Percentiles rank a stretch among this genome's conserved stretches.
Conservation (phyloP, 2,888 invertebrate genomes). For the Falcaria lacertinaria region DNA sequence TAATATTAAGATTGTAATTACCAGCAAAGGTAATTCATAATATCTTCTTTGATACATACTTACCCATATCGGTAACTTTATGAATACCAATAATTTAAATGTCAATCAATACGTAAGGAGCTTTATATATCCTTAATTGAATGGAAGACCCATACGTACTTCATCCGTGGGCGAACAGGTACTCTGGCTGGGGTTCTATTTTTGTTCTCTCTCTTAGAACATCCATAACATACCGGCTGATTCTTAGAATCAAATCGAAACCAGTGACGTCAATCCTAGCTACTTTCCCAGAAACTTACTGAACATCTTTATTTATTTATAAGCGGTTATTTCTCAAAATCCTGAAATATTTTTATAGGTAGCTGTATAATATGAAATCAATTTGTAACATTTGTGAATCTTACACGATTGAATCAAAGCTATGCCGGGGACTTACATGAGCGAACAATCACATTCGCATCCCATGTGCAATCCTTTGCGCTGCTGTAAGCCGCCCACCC, state of each 20-base stretch:
- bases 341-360: too few relatives aligned
- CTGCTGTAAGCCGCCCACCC: slow-evolving; percentile 44
- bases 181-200: slow-evolving; percentile 32
- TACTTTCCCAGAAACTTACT: slow-evolving; percentile 41
- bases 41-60: background rate
- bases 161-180: slow-evolving; percentile 13
- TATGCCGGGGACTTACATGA: too few relatives aligned
- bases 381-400: too few relatives aligned
- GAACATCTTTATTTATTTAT: slow-evolving; percentile 34
- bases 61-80: background rate
- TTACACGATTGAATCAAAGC: too few relatives aligned
- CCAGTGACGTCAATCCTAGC: slow-evolving; percentile 59
- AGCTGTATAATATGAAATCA: too few relatives aligned
- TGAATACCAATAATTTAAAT: background rate
- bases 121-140: too few relatives aligned
- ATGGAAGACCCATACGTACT: too few relatives aligned
- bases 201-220: slow-evolving; percentile 38
- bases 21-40: too few relatives aligned
- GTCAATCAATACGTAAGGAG: background rate
- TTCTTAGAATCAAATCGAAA: slow-evolving; percentile 45
- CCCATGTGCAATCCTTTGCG: slow-evolving; percentile 39
- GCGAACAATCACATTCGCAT: slow-evolving; percentile 1
- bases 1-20: too few relatives aligned
- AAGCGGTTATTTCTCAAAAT: too few relatives aligned
- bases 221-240: slow-evolving; percentile 38